A percentile compares a stretch with the other conserved stretches of the same genome.
phyloP scores from a whole-genome alignment of 2,888 invertebrate genomes.

The Hedychridium roseum region DNA sequence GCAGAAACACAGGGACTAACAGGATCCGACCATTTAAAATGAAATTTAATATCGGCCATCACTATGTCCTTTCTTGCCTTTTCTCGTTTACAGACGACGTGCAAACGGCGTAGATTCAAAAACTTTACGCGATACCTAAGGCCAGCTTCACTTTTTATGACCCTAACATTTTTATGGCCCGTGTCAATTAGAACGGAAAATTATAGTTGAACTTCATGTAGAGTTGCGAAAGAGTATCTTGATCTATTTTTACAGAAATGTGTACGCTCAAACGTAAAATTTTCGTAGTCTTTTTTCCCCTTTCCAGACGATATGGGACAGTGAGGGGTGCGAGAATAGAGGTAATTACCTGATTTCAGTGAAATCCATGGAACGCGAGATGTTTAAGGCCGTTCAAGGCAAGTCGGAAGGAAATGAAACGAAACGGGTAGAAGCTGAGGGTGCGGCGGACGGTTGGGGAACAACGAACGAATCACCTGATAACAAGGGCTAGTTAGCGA shows the following conservation, averaged over 20 bases:
- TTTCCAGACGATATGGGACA: no score
- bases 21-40: conserved; percentile 38
- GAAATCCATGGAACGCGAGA: conserved; percentile 43
- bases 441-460: conserved; percentile 19
- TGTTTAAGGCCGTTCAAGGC: conserved; percentile 38
- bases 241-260: no score
- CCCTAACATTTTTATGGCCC: no score
- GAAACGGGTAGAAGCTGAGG: conserved; percentile 3
- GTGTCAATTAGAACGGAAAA: no score
- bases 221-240: no score
- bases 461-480: conserved; percentile 50
- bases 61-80: not conserved
- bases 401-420: conserved; percentile 4
- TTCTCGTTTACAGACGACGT: no score
- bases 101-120: no score
- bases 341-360: conserved; percentile 45
- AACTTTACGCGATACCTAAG: no score
- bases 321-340: conserved; percentile 44
- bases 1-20: conserved; percentile 42
- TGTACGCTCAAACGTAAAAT: no score
- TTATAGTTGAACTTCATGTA: no score
- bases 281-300: no score
- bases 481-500: conserved; percentile 62
- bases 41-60: conserved; percentile 30
- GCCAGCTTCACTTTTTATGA: no score